Evolutionary conservation across 1,140 invertebrate genomes (phyloP).

Genomic region (Drosophila rhopaloa): DNA sequence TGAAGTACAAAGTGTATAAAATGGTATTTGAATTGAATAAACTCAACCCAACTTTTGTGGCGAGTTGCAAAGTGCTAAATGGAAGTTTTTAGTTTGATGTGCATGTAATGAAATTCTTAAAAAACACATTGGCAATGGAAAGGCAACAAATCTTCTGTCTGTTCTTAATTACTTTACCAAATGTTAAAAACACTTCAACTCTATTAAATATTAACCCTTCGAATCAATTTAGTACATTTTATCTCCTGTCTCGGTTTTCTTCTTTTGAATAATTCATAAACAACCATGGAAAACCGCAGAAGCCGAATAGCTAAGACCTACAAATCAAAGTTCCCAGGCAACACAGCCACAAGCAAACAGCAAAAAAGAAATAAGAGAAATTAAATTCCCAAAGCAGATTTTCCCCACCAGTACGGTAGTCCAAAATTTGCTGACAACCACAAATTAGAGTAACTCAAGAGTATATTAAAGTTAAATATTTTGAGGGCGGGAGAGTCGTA

Average conservation of each 20-base stretch:
- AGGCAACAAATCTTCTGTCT: conserved; percentile 3
- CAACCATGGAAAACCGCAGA: conserved; percentile 20
- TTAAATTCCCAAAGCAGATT: conserved; percentile 31
- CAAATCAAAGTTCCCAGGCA: conserved; percentile 37
- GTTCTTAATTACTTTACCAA: conserved; percentile 19
- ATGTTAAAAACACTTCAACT: conserved; percentile 39
- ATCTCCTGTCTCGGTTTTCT: conserved; percentile 4
- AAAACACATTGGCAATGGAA: conserved; percentile 1
- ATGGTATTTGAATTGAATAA: conserved; percentile 50
- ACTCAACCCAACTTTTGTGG: conserved; percentile 41
- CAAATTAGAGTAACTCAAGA: conserved; percentile 61
- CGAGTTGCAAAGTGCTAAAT: conserved; percentile 57
- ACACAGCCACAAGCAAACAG: conserved; percentile 16
- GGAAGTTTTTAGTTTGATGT: conserved; percentile 55
- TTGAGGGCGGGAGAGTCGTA: conserved; percentile 11
- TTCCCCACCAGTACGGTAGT: conserved; percentile 1
- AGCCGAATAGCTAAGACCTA: conserved; percentile 38
- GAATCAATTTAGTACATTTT: conserved; percentile 36
- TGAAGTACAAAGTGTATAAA: conserved; percentile 33
- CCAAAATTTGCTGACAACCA: conserved; percentile 62
- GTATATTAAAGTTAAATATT: conserved; percentile 62
- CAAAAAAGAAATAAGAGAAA: conserved; percentile 29
- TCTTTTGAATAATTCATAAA: conserved; percentile 52
- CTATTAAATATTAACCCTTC: conserved; percentile 38
- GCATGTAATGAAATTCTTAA: conserved; percentile 39